Base-by-base conservation (phyloP, 2,797 vertebrate genomes). In the Ctenosaura bakeri region DNA sequence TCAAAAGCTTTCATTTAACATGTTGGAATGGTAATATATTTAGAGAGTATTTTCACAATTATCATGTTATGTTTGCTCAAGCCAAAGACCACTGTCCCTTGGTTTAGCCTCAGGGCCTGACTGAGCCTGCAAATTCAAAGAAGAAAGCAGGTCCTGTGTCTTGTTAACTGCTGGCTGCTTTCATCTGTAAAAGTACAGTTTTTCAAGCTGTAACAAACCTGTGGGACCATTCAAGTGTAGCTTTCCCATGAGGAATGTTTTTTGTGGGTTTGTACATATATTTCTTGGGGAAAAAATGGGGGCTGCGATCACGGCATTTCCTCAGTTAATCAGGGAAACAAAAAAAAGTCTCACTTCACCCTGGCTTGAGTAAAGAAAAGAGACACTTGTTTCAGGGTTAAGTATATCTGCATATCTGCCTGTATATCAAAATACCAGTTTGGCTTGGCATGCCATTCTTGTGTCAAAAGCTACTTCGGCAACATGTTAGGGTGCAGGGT, bases 361-460 rank as follows among this genome's bases (percentile, higher is more conserved):
- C 91, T 90, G 92, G 76, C 84, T 93, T 93, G 93, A 90, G 16
- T 50, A 78, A 78, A 91, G 79, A 92, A 92, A 93, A 87, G 89
- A 91, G 81, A 90, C 78, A 92, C 89, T 64, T 91, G 90, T 81
- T 88, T 83, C 88, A 92, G 83, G 86, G 0, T 0, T 88, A 87
- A 84, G 80, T 91, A 93, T 93, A 94, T 92, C 80, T 90, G 90
- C 87, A 88, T 10, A 35, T 38, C 38, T 14, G 14, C 13, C 22
- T 10, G 35, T 20, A 29, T 42, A 66, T 84, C 62, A 66, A 84
- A 64, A 42, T 64, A 26, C 16, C 26, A 29, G 2, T 20, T 85
- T 73, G 18, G 84, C 2, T 18, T 73, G 66, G 29, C 8, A 13
- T 85, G 18, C 29, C 35, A 64, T 82, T 69, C 14, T 85, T 54